Evolutionary conservation across 2,113 vertebrate genomes (phyloP).

Genomic region (Leucoraja erinaceus): DNA sequence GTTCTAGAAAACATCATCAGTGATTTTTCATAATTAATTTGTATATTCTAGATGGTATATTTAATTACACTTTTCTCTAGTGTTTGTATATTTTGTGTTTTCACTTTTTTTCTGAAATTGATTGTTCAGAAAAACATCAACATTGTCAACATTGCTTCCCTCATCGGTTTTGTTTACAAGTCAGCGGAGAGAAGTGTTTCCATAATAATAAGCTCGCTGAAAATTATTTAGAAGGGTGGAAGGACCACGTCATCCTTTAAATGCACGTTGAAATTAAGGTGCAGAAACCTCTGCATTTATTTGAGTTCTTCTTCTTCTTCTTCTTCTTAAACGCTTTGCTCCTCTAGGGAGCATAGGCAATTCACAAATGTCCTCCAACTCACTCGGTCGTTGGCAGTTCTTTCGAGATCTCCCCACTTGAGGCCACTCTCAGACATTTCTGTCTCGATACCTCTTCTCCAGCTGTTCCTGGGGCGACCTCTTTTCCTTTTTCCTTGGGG

Average conservation of each 20-base stretch:
- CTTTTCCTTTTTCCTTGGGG: too few species aligned
- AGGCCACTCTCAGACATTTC: too few species aligned
- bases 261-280: not conserved
- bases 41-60: not conserved
- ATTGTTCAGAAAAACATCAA: not conserved
- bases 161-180: not conserved
- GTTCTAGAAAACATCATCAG: not conserved
- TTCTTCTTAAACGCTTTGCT: too few species aligned
- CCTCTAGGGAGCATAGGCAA: too few species aligned
- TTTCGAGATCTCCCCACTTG: too few species aligned
- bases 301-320: too few species aligned
- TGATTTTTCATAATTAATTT: not conserved
- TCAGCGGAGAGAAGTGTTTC: not conserved
- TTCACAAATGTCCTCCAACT: too few species aligned
- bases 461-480: too few species aligned
- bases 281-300: not conserved
- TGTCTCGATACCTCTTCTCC: too few species aligned
- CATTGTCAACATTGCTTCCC: not conserved
- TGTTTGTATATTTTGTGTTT: not conserved
- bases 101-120: not conserved
- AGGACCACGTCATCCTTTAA: not conserved
- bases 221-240: not conserved
- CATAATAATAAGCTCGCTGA: not conserved
- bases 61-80: not conserved
- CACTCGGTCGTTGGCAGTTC: too few species aligned